Evolutionary conservation across 2,888 invertebrate genomes (phyloP).

Genomic region (Eupithecia dodoneata): DNA sequence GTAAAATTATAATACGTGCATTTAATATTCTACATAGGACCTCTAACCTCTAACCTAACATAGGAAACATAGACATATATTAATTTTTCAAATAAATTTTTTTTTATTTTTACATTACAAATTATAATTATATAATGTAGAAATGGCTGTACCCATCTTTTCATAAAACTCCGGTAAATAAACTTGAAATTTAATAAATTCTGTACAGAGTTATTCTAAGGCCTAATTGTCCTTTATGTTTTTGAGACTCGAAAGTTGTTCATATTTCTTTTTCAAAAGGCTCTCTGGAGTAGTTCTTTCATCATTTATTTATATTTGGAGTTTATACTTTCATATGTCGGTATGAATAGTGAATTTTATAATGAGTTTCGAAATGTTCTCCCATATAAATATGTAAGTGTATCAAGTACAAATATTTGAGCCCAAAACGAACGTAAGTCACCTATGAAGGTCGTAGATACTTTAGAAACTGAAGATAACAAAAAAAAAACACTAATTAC

Average conservation of each 20-base stretch:
- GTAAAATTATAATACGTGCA: no score
- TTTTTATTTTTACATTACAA: no score
- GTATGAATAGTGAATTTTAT: background rate
- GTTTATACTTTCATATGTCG: background rate
- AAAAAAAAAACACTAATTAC: no score
- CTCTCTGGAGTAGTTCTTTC: background rate
- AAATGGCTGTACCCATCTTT: background rate
- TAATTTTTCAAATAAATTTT: no score
- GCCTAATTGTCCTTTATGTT: slow-evolving; percentile 5
- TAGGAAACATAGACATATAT: no score
- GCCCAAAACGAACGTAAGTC: background rate
- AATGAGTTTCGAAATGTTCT: background rate
- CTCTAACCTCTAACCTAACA: no score
- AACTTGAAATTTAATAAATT: slow-evolving; percentile 29
- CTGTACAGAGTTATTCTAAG: background rate
- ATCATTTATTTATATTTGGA: background rate
- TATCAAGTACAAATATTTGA: background rate
- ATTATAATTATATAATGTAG: no score
- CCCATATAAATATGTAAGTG: background rate
- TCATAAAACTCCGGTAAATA: slow-evolving; percentile 46
- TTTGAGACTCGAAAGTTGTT: background rate
- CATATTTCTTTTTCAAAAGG: background rate
- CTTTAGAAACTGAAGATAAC: background rate
- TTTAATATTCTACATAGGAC: no score
- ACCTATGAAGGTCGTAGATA: background rate